Evolutionary conservation across 2,113 vertebrate genomes (phyloP).

Genomic region (Halcyon malimbica): DNA sequence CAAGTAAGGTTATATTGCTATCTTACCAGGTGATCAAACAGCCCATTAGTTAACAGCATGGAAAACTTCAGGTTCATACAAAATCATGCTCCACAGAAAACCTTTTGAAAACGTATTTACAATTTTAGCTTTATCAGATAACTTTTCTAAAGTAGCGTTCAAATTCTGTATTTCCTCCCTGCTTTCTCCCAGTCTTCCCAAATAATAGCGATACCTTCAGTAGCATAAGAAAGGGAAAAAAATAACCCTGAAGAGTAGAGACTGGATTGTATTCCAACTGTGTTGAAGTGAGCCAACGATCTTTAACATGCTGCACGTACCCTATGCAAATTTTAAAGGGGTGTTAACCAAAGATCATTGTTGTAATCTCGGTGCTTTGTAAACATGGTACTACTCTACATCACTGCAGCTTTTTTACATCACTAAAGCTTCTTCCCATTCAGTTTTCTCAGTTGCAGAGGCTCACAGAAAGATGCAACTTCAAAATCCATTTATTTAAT

Average conservation of each 20-base stretch:
- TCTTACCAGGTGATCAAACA: neutral
- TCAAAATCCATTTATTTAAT: neutral
- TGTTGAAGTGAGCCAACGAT: neutral
- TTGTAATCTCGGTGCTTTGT: constrained; percentile 55
- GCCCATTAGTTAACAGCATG: neutral
- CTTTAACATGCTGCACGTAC: neutral
- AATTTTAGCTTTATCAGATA: neutral
- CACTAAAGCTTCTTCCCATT: constrained; percentile 3
- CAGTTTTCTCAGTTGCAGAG: neutral
- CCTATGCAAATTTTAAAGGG: constrained; percentile 35
- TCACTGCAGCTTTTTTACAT: neutral
- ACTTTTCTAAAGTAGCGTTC: neutral
- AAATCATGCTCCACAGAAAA: neutral
- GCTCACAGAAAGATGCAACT: neutral
- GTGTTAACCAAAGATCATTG: constrained; percentile 44
- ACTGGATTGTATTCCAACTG: neutral
- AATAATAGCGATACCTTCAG: accelerated
- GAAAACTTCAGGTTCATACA: neutral
- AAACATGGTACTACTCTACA: constrained; percentile 12
- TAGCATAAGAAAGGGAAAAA: neutral
- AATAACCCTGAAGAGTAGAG: neutral
- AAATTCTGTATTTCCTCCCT: neutral
- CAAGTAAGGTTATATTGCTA: neutral
- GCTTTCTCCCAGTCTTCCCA: neutral
- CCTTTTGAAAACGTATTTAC: neutral